Base-by-base conservation (phyloP, 2,888 invertebrate species). In the Ceriagrion tenellum region DNA sequence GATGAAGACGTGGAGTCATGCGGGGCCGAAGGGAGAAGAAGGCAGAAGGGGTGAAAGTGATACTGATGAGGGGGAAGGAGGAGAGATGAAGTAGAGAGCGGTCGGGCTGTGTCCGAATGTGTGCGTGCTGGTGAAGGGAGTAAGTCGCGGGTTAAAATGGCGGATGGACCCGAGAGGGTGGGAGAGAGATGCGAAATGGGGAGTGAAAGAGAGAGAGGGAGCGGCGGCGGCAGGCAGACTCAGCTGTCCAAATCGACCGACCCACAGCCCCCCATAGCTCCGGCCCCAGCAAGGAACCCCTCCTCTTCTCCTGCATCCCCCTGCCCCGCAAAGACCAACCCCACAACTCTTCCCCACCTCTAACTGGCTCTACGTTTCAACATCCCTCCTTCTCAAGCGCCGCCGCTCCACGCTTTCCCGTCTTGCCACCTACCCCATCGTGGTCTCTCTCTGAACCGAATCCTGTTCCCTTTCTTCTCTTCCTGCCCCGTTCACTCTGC, bases 241-340 rank as follows among this genome's bases (percentile, higher is more conserved):
- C 93, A 93, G 93, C 93, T 93, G 93, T 93, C 93, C 93, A 93
- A 93, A 93, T 93, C 93, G 93, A 93, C 93, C 93, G 55, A 47
- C 81, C 81, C 81, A 35, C 81, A 35, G 30, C 35, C 81, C 81
- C 81, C 13, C 81, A 81, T 81, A 35, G 30, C 69, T 69, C 93
- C 35, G 40, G 93, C 69, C 74, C 93, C n/a, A 35, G 23, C 23
- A 2, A 69, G 0, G 26, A 0, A n/a, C 81, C n/a, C 35, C 35
- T 81, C 81, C 69, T n/a, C 69, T 12, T 91, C 91, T 40, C 63
- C 59, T 56, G 13, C 20, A 6, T 20, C 59, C 59, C 63, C 91
- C 47, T 47, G 47, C 47, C 90, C 10, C 16, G n/a, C 59, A 23
- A 59, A 90, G n/a, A 30, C 35, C 90, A 30, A 59, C 63, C 63